Evolutionary conservation across 2,113 vertebrate genomes (phyloP).

Genomic region (Mirounga angustirostris): DNA sequence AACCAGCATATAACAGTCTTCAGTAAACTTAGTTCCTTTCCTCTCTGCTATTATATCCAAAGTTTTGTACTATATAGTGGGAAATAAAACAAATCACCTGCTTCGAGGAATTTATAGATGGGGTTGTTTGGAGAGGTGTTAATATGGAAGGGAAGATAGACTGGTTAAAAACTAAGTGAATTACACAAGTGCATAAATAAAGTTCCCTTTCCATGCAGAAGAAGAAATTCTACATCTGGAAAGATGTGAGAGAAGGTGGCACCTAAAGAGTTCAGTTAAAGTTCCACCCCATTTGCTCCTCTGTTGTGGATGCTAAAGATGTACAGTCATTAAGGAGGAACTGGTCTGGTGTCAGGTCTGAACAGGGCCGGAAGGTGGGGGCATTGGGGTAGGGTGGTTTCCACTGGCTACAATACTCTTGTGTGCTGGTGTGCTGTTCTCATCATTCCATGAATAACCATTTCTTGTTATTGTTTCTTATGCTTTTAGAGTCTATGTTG

Average conservation of each 20-base stretch:
- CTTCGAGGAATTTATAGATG: slow-evolving; percentile 43
- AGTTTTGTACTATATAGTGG: background rate
- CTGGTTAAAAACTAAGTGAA: background rate
- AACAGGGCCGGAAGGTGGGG: background rate
- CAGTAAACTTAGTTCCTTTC: background rate
- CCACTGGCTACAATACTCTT: background rate
- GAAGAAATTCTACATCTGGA: background rate
- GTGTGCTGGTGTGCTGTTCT: background rate
- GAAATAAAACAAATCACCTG: slow-evolving; percentile 1
- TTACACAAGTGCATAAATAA: background rate
- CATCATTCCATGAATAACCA: background rate
- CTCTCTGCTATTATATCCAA: background rate
- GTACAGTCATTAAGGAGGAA: background rate
- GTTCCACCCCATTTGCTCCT: background rate
- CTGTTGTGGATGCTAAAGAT: background rate
- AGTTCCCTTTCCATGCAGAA: background rate
- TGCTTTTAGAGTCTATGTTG: background rate
- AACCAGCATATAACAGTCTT: background rate
- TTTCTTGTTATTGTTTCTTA: slow-evolving; percentile 4
- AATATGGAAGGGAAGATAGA: background rate
- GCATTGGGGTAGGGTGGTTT: no score
- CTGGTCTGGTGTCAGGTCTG: background rate
- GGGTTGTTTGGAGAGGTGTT: slow-evolving; percentile 1
- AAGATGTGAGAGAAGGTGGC: background rate
- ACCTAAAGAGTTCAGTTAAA: background rate